Conservation (phyloP, 2,113 vertebrate genomes). For the Pygoscelis antarcticus region DNA sequence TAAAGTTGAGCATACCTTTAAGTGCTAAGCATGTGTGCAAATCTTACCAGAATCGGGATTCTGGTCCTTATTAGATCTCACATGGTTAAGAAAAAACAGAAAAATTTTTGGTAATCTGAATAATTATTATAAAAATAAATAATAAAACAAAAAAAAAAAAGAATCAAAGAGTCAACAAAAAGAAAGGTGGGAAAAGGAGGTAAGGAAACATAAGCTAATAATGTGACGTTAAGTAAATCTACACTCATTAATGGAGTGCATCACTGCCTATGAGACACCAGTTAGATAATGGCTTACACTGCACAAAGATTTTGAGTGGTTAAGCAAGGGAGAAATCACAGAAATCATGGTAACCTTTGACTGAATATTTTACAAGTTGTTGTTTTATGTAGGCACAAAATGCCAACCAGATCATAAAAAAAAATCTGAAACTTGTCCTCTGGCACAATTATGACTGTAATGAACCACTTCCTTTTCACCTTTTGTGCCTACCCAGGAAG, state of each 20-base stretch:
- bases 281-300: background rate
- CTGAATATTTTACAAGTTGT: background rate
- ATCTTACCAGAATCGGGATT: background rate
- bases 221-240: background rate
- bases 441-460: background rate
- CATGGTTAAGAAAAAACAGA: background rate
- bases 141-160: background rate
- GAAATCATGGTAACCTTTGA: background rate
- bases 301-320: background rate
- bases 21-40: background rate
- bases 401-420: background rate
- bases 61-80: background rate
- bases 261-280: background rate
- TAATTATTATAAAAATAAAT: background rate
- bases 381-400: background rate
- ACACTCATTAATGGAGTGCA: background rate
- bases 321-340: background rate
- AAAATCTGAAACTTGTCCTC: background rate
- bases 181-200: background rate
- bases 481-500: background rate
- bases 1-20: background rate
- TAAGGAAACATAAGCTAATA: background rate
- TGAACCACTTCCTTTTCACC: background rate
- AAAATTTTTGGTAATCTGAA: background rate
- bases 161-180: background rate